These are phyloP conservation scores for Lochmaea crataegi DNA, from an alignment of 2,888 invertebrate genomes.

Conservation along the genomic window DNA sequence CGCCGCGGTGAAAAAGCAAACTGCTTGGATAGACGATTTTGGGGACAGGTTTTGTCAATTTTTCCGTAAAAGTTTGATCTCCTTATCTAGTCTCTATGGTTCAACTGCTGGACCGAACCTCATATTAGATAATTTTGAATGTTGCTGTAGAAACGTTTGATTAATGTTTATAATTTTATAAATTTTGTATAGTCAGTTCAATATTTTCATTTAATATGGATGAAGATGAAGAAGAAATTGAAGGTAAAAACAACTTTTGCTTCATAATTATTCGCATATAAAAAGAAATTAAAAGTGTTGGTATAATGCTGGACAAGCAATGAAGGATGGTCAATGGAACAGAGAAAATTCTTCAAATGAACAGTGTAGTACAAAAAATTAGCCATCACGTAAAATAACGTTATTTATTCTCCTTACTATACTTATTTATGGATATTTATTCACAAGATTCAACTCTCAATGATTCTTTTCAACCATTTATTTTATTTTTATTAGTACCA, in stretches of 20 bases:
- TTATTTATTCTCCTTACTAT: not conserved
- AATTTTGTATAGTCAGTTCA: not conserved
- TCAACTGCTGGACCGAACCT: no score
- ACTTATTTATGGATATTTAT: not conserved
- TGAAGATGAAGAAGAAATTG: conserved; percentile 17
- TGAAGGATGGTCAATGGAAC: not conserved
- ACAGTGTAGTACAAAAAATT: not conserved
- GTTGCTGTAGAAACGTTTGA: no score
- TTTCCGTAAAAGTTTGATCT: no score
- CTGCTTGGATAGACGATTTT: no score
- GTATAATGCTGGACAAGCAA: not conserved
- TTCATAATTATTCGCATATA: not conserved
- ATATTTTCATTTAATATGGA: conserved; percentile 3
- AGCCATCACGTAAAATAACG: not conserved
- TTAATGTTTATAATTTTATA: no score
- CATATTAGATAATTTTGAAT: no score
- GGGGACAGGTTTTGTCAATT: no score
- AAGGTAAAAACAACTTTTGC: conserved; percentile 10
- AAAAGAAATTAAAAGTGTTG: not conserved
- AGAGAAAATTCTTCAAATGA: not conserved
- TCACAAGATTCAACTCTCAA: no score
- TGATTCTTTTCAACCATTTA: not conserved
- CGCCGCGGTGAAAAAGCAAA: no score
- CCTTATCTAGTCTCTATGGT: no score
- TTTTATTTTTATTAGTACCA: conserved; percentile 51